These are phyloP conservation scores for Plectrocnemia conspersa DNA, from an alignment of 1,140 invertebrate species.

Conservation along the genomic window DNA sequence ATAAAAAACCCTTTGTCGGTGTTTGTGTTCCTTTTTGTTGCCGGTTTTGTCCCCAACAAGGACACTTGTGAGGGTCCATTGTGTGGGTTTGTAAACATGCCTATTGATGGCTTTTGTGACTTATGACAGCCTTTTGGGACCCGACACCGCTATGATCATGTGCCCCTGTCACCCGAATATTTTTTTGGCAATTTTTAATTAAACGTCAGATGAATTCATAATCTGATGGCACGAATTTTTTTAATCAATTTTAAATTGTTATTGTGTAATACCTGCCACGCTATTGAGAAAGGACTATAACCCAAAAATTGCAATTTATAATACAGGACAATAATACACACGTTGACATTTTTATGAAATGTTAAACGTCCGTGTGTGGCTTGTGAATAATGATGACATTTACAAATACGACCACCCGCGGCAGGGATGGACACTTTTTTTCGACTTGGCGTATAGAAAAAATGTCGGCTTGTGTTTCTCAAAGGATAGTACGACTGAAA, in stretches of 20 bases:
- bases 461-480: not conserved
- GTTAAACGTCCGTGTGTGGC: conserved; percentile 19
- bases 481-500: too few species aligned
- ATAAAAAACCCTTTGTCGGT: conserved; percentile 3
- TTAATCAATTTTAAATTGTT: not conserved
- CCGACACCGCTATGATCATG: conserved; percentile 5
- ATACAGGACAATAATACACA: conserved; percentile 23
- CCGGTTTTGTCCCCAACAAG: not conserved
- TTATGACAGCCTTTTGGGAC: conserved; percentile 18
- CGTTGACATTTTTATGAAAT: conserved; percentile 35
- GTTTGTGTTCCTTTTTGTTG: conserved; percentile 13
- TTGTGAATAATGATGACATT: conserved; percentile 30
- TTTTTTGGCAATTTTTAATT: conserved; percentile 9
- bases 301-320: conserved; percentile 21
- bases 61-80: conserved; percentile 12
- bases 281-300: too few species aligned
- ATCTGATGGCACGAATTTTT: conserved; percentile 4
- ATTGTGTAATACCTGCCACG: too few species aligned
- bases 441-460: conserved; percentile 12
- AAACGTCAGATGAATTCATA: conserved; percentile 3
- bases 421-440: not conserved
- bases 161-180: conserved; percentile 13
- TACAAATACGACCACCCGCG: conserved; percentile 34
- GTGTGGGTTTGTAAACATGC: conserved; percentile 25
- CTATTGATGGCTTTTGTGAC: conserved; percentile 24